Evolutionary conservation across 2,797 vertebrate species (phyloP).

Genomic region (Sparidentex hasta): DNA sequence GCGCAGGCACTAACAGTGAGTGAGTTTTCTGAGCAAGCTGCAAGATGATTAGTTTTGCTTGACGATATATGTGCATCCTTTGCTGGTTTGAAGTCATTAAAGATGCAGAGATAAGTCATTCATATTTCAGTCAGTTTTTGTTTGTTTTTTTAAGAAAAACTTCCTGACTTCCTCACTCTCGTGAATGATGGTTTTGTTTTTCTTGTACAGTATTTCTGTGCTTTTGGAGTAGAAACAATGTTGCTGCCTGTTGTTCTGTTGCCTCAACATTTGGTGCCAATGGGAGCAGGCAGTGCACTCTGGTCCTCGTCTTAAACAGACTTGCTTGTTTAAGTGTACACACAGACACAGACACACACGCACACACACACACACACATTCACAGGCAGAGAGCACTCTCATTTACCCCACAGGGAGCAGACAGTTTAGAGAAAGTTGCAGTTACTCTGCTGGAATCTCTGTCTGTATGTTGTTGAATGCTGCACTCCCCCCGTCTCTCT

Average conservation of each 20-base stretch:
- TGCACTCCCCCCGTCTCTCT: conserved; percentile 4
- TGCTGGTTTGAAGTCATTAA: not conserved
- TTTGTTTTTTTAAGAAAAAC: not conserved
- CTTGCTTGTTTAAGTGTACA: conserved; percentile 23
- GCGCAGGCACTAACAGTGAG: conserved; percentile 33
- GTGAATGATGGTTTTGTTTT: not conserved
- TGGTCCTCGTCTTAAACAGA: conserved; percentile 25
- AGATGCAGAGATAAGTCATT: not conserved
- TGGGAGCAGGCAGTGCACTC: conserved; percentile 17
- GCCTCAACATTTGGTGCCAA: conserved; percentile 25
- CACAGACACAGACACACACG: not conserved
- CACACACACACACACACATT: conserved; percentile 12
- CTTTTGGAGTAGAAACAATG: not conserved
- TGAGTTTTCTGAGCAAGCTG: not conserved
- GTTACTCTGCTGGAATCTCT: conserved; percentile 37
- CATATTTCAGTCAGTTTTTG: not conserved
- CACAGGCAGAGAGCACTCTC: conserved; percentile 15
- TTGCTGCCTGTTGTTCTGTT: conserved; percentile 24
- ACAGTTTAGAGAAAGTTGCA: conserved; percentile 33
- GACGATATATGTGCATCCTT: not conserved
- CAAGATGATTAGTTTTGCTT: not conserved
- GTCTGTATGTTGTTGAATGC: not conserved
- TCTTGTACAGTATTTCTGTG: not conserved
- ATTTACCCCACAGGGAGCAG: conserved; percentile 53
- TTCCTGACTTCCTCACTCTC: not conserved